These are phyloP conservation scores for Ictalurus punctatus DNA, from an alignment of 2,113 vertebrate genomes.

Conservation along the genomic window DNA sequence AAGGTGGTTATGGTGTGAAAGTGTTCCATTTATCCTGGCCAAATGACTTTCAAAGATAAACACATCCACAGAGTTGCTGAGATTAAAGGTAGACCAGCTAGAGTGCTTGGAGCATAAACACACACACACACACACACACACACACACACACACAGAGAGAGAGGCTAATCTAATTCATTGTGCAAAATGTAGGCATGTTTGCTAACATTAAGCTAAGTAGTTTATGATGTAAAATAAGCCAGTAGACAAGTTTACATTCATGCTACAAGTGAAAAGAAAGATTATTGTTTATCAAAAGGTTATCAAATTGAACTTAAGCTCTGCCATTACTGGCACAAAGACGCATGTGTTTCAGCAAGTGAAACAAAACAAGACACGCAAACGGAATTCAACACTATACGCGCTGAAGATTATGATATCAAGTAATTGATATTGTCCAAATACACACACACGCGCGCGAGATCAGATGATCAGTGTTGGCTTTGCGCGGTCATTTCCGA, in stretches of 20 bases:
- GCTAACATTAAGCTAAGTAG: not conserved
- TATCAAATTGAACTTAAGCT: not conserved
- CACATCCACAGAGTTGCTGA: not conserved
- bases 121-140: too few species aligned
- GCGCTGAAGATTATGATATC: not conserved
- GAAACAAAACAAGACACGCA: not conserved
- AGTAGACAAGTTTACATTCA: not conserved
- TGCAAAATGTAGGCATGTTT: not conserved
- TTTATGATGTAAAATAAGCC: not conserved
- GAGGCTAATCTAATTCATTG: not conserved
- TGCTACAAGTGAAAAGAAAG: not conserved
- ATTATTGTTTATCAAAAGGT: not conserved
- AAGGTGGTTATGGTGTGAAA: not conserved
- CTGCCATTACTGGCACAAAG: not conserved
- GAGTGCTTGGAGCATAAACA: not conserved
- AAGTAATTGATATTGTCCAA: not conserved
- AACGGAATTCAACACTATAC: not conserved
- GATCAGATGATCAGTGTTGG: not conserved
- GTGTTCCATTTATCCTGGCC: not conserved
- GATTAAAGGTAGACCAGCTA: not conserved
- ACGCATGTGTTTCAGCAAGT: not conserved
- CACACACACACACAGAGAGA: too few species aligned
- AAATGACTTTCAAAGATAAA: slow-evolving; percentile 2
- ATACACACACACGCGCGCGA: not conserved
- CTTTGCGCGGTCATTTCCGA: not conserved